Conservation (phyloP, 2,113 vertebrate species). For the Notothenia coriiceps region DNA sequence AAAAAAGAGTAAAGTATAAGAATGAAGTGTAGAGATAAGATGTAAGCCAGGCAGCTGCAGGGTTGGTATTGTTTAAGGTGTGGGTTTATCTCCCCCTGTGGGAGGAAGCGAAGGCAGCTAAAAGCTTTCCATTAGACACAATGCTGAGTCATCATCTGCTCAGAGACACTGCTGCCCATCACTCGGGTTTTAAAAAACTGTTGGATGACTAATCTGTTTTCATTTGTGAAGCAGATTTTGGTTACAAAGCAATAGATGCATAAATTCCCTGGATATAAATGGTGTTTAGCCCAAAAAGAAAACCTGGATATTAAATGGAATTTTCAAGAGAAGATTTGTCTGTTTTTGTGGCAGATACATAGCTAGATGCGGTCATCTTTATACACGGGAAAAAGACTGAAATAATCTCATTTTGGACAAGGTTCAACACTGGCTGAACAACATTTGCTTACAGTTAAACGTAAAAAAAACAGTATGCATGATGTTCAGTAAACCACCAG, state of each 20-base stretch:
- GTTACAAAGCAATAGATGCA: neutral
- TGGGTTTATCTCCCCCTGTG: conserved; percentile 46
- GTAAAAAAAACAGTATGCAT: too few relatives aligned
- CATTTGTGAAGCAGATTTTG: neutral
- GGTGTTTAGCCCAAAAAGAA: neutral
- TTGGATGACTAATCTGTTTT: too few relatives aligned
- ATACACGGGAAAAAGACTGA: too few relatives aligned
- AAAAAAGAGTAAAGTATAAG: too few relatives aligned
- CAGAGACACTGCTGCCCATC: conserved; percentile 33
- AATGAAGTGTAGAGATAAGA: neutral
- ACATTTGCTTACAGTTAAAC: too few relatives aligned
- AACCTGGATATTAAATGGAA: neutral
- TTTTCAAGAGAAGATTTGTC: neutral
- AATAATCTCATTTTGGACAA: too few relatives aligned
- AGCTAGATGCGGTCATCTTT: too few relatives aligned
- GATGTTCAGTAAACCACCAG: too few relatives aligned
- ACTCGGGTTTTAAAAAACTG: neutral
- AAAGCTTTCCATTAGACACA: conserved; percentile 66
- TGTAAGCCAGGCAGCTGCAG: conserved; percentile 4
- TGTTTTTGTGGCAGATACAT: neutral
- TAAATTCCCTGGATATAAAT: neutral
- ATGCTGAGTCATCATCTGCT: conserved; percentile 59
- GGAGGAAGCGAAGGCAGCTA: conserved; percentile 55
- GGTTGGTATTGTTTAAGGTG: conserved; percentile 28
- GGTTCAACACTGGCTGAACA: too few relatives aligned